These are phyloP conservation scores for Channallabes apus DNA, from an alignment of 2,797 vertebrate species.

Conservation along the genomic window DNA sequence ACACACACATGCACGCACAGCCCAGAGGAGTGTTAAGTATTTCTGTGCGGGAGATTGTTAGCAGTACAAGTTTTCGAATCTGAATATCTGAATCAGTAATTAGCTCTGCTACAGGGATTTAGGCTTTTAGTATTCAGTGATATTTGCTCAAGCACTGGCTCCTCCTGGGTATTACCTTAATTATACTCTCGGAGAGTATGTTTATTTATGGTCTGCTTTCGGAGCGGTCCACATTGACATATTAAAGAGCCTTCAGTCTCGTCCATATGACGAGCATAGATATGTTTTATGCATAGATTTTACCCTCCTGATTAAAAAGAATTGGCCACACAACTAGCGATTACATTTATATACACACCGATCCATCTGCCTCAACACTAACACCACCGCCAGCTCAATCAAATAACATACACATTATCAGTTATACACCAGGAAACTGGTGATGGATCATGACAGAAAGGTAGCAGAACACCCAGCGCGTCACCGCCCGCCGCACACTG, in stretches of 20 bases:
- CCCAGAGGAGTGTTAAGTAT: constrained; percentile 15
- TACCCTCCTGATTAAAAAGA: not conserved
- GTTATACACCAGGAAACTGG: no score
- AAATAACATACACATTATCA: no score
- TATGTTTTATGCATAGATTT: not conserved
- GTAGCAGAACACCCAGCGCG: no score
- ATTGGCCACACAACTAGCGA: no score
- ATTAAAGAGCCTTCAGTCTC: not conserved
- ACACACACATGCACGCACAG: not conserved
- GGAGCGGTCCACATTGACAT: not conserved
- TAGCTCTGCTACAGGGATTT: constrained; percentile 17
- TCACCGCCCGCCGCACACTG: no score
- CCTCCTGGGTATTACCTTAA: constrained; percentile 9
- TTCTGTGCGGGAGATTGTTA: constrained; percentile 4
- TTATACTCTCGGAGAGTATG: not conserved
- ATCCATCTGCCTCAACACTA: no score
- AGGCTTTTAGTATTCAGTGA: not conserved
- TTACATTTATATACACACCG: no score
- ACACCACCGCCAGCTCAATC: no score
- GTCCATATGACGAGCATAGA: no score
- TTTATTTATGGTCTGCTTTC: constrained; percentile 14
- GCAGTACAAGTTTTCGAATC: not conserved
- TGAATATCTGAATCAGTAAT: constrained; percentile 30
- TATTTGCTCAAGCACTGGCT: not conserved
- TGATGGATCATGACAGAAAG: no score